These are phyloP conservation scores for Ferrisia virgata DNA, from an alignment of 2,888 invertebrate genomes.

Conservation along the genomic window DNA sequence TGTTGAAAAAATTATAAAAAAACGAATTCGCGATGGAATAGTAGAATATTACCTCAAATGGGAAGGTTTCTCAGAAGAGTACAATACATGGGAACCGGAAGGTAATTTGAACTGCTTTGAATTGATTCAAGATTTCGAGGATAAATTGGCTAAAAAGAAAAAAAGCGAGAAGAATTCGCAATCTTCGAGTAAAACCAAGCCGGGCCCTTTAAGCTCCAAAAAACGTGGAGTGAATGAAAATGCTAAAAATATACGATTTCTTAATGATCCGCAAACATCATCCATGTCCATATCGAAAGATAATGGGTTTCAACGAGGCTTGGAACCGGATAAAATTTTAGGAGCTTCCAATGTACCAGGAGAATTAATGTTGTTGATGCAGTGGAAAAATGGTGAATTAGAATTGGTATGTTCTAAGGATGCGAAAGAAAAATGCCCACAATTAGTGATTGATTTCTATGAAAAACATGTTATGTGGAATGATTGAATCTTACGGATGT, in stretches of 20 bases:
- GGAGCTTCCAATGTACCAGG: constrained; percentile 16
- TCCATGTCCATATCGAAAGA: background rate
- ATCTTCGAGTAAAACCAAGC: background rate
- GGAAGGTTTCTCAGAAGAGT: constrained; percentile 56
- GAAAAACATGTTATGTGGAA: constrained; percentile 32
- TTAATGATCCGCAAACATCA: background rate
- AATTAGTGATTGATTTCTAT: constrained; percentile 34
- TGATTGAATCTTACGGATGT: background rate
- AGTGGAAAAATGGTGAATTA: constrained; percentile 10
- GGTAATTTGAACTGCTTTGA: constrained; percentile 88
- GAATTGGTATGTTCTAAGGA: constrained; percentile 21
- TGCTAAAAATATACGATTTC: background rate
- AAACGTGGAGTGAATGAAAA: background rate
- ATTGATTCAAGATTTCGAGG: constrained; percentile 79
- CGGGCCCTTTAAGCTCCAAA: background rate
- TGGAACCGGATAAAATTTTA: constrained; percentile 17
- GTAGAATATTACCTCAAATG: constrained; percentile 45
- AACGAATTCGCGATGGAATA: constrained; percentile 52
- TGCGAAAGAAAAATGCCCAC: constrained; percentile 33
- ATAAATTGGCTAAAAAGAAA: constrained; percentile 61
- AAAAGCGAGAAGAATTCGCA: background rate
- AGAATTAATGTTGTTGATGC: constrained; percentile 26
- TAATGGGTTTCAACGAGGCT: constrained; percentile 16
- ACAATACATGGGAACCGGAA: constrained; percentile 94
- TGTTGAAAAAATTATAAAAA: constrained; percentile 39